Evolutionary conservation across 2,888 invertebrate genomes (phyloP), one percentile per base, ranked within the genome.

Genomic region (Eristalinus sepulchralis): DNA sequence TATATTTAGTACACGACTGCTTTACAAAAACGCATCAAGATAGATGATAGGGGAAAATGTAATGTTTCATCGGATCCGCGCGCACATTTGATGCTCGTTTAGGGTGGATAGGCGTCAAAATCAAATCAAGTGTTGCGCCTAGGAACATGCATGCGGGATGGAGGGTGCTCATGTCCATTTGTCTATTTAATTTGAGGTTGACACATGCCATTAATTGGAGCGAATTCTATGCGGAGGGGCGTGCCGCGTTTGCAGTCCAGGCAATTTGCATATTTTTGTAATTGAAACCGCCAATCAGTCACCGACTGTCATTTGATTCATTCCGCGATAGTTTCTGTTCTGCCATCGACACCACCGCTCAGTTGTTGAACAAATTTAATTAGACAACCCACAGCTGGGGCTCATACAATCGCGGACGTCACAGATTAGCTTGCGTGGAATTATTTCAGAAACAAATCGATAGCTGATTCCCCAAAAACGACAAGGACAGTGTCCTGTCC

Each of bases 201-300:
- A 76, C 80, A 81, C 63, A 72, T 84, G 80, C 24, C 67, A 81
- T 76, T 81, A 84, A 80, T 80, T 80, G 76, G 60, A 76, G 67
- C 75, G 64, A 64, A 47, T 39, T 68, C n/a, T 27, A 20, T 36
- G 20, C 33, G 57, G 27, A 27, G 34, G 24, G 47, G 47, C 47
- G 47, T 17, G 17, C 17, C 17, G n/a, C 47, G 47, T 31, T 68
- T 27, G 36, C 59, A 47, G 34, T 13, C 11, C 60, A 17, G 73
- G 70, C 60, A 64, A 84, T 84, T 80, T 80, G 83, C 75, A 79
- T 80, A 84, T 80, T 79, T 70, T 62, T 71, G 71, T 64, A 59
- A 84, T 76, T 79, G 68, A 83, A 78, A 83, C 83, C 78, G 64
- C 75, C 73, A 83, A 83, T 84, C 83, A 84, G 66, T 75, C 55